Percentiles rank a stretch among this genome's conserved stretches.
phyloP scores from a whole-genome alignment of 2,797 vertebrate genomes.

The Psittacula derbiana region DNA sequence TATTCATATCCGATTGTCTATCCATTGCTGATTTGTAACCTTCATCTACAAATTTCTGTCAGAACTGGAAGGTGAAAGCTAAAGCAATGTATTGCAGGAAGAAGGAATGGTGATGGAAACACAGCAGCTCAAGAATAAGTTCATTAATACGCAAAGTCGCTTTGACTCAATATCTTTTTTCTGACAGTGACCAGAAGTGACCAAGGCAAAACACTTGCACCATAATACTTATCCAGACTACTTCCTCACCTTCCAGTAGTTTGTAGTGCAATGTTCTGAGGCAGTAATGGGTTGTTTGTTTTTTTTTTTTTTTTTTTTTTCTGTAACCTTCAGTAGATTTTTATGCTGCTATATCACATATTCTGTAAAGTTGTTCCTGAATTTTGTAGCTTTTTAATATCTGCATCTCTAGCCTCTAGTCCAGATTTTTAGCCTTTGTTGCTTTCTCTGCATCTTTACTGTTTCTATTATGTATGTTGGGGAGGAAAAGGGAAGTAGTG shows the following conservation, averaged over 20 bases:
- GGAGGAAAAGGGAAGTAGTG: background rate
- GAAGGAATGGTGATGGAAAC: background rate
- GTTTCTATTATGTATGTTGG: background rate
- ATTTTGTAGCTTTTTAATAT: background rate
- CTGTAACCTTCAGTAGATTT: background rate
- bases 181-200: background rate
- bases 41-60: background rate
- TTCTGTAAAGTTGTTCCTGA: background rate
- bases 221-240: background rate
- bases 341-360: background rate
- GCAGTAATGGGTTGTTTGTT: background rate
- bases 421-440: background rate
- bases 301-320: background rate
- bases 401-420: fast-evolving
- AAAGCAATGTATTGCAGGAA: background rate
- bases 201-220: fast-evolving
- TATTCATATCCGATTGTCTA: background rate
- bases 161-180: background rate
- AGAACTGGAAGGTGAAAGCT: background rate
- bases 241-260: background rate
- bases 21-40: background rate
- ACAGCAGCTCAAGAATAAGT: background rate
- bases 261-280: background rate
- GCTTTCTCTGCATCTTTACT: background rate
- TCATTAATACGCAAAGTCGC: background rate